A percentile compares a stretch with the other conserved stretches of the same genome.
phyloP scores from a whole-genome alignment of 1,140 invertebrate species.

The Akabosia matsudoensis region DNA sequence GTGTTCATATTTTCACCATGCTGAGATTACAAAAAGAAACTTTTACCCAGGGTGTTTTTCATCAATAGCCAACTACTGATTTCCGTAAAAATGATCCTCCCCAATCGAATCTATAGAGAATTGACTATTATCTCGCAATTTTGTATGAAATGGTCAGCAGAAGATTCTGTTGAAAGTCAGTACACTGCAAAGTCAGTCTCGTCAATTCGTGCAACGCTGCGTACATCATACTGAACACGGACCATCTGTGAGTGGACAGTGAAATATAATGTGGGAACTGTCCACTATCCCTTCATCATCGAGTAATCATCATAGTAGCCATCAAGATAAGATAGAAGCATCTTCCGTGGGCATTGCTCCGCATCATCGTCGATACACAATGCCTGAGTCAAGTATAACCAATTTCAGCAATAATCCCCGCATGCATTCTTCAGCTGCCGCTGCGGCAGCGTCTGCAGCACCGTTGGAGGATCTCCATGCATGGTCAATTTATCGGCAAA shows the following conservation, averaged over 20 bases:
- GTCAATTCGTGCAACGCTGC: neutral
- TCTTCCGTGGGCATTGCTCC: neutral
- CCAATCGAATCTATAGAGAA: neutral
- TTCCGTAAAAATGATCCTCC: neutral
- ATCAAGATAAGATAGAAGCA: constrained; percentile 5
- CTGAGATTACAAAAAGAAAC: neutral
- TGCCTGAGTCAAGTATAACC: constrained; percentile 54
- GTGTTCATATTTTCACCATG: constrained; percentile 1
- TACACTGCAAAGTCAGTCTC: neutral
- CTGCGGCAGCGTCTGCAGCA: constrained; percentile 46
- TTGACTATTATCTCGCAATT: neutral
- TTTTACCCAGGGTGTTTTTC: neutral
- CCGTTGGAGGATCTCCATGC: constrained; percentile 86
- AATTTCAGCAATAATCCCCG: constrained; percentile 4
- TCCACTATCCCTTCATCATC: constrained; percentile 53
- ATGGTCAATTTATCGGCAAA: constrained; percentile 94
- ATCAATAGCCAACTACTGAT: neutral
- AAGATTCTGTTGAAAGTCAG: neutral
- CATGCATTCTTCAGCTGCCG: constrained; percentile 55
- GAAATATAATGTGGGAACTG: constrained; percentile 48
- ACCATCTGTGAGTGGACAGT: neutral
- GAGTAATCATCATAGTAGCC: neutral
- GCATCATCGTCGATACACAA: constrained; percentile 72
- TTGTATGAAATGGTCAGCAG: neutral
- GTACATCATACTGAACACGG: too few relatives aligned